Base-by-base conservation (phyloP, 1,140 invertebrate species). In the Neelides sp. region DNA sequence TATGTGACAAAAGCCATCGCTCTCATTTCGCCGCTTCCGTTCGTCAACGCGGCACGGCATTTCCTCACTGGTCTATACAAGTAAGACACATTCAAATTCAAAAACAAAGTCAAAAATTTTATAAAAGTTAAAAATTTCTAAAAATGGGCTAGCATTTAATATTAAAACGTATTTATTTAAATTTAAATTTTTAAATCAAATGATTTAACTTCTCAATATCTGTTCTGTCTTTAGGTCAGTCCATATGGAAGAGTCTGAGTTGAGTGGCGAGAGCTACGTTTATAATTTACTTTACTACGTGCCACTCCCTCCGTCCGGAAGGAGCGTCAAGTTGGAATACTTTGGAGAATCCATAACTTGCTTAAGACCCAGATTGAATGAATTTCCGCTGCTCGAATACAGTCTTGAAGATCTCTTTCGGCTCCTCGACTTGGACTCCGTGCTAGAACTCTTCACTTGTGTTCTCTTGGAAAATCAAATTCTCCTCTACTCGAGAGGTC, bases 391-490 rank as follows among this genome's bases (percentile, higher is more conserved):
- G 55, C 79, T 97, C 52, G 95, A 99, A 66, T 97, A 93, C 68
- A 79, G 91, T 0, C 66, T 98, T 22, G 77, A 85, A 58, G 75
- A 91, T 50, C 76, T 98, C 61, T 95, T 98, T 64, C 72, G 75
- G 15, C 77, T 83, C 62, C 70, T 98, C 28, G 88, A 88, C 24
- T 78, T 93, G 3, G 89, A 96, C 55, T 85, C 83, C 65, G 78
- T 95, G 24, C 75, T 98, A 28, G 83, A 91, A 64, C 71, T 98
- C n/a, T 89, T 96, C 64, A 91, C 91, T 3, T 93, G 92, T 72
- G 82, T 97, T 23, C 71, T 98, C 12, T 69, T 98, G 7, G 95
- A 99, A 72, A 90, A 97, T 71, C 95, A 98, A 73, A 83, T 98
- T 32, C 73, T 99, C 28, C 71, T 99, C 10, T 82, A 86, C 65